Base-by-base conservation (phyloP, 2,888 invertebrate genomes). In the Parelbella ahira region DNA sequence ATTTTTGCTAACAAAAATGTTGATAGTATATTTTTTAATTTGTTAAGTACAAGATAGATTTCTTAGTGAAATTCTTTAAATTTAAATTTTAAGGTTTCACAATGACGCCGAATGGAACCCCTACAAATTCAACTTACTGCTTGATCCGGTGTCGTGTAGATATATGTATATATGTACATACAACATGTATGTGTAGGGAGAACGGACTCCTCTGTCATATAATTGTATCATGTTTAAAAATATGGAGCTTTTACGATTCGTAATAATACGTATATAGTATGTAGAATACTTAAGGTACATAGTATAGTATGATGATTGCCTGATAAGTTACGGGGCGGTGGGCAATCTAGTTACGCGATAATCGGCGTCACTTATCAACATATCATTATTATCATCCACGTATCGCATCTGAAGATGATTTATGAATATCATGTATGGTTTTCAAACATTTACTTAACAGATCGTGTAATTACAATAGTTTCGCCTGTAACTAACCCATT, bases 61-160 rank as follows among this genome's bases (percentile, higher is more conserved):
- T 30, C 23, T 39, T 15, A n/a, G 24, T 12, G 3, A 11, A 33
- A 13, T 24, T n/a, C n/a, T 15, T 5, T 8, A n/a, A 8, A 25
- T 23, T 36, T 11, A 1, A 10, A 23, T 11, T 41, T 41, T 32
- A 41, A 41, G 39, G 39, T 33, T 41, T 41, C 39, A 25, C 12
- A 3, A 1, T 15, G 20, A 12, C n/a, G 24, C 28, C 18, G 7
- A 7, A 24, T 11, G 9, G 39, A 39, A 32, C 32, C 39, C 39
- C 27, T 41, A 41, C 18, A 41, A 41, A 41, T 41, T 25, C 30
- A 25, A 8, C 9, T 18, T 12, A 25, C n/a, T 34, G 13, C 24
- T 34, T 34, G 10, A 3, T 15, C 4, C 3, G 2, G 4, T 15
- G 4, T 15, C 4, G 2, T 20, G 20, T 20, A 4, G 20, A 20